Evolutionary conservation across 2,797 vertebrate species (phyloP).

Genomic region (Chloroceryle amazona): DNA sequence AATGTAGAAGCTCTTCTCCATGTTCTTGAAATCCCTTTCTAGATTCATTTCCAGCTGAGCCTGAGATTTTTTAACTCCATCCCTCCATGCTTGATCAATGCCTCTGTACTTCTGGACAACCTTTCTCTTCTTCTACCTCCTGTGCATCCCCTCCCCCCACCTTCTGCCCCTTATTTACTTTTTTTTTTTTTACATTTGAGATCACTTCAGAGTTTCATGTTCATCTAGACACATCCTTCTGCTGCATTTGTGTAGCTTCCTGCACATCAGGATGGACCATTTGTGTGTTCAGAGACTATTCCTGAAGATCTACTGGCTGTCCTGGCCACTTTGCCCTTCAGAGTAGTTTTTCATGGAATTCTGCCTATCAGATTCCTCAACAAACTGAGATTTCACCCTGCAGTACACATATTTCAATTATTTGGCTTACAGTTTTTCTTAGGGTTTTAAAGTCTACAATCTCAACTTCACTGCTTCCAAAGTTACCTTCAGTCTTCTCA

Average conservation of each 20-base stretch:
- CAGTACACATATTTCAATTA: background rate
- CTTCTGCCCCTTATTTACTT: background rate
- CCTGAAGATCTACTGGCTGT: background rate
- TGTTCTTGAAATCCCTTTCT: background rate
- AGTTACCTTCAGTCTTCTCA: background rate
- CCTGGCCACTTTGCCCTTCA: background rate
- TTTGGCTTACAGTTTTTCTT: background rate
- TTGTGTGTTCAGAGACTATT: background rate
- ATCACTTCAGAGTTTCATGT: background rate
- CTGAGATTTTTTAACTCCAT: background rate
- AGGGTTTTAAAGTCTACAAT: background rate
- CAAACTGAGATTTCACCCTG: background rate
- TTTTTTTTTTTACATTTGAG: fast-evolving
- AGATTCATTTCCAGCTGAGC: background rate
- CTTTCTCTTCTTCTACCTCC: background rate
- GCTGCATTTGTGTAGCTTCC: background rate
- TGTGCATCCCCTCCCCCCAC: background rate
- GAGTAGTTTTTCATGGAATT: background rate
- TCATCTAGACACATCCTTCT: background rate
- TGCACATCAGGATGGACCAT: background rate
- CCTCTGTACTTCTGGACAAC: background rate
- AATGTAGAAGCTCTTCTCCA: background rate
- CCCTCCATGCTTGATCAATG: background rate
- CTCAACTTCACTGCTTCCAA: background rate
- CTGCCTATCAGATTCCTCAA: background rate